Evolutionary conservation across 2,888 invertebrate genomes (phyloP), one percentile per base, ranked within the genome.

Genomic region (Pseudoips prasinana): DNA sequence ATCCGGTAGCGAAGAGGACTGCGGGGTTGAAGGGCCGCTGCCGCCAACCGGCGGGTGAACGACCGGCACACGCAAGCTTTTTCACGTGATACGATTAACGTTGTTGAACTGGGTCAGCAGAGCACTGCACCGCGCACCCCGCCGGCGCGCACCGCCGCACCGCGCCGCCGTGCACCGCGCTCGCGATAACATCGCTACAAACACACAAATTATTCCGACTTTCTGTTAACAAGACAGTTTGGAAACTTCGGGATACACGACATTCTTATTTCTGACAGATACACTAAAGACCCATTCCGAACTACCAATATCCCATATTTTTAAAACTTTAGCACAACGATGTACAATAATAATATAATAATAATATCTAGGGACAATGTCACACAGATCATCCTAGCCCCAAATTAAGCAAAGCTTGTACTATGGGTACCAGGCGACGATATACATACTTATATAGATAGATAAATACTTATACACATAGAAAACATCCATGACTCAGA

Each of bases 71-170:
- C 69, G 79, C 82, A 73, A 82, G 75, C 77, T 73, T 66, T 69
- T 73, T 74, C 77, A 77, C 77, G 79, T 76, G 77, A 73, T 75
- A 67, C 78, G 77, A 79, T 80, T 79, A 76, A 54, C 61, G 55
- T 54, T n/a, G 50, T 51, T 57, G 54, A 83, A 78, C 64, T 83
- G 65, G 83, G 83, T 82, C 80, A 82, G 42, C 72, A 64, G 80
- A 62, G 49, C 75, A 60, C 48, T 58, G 68, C 67, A 68, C 69
- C 69, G 56, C 61, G 35, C 46, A 47, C 49, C 53, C 62, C 46
- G 35, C 39, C 36, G 38, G n/a, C 22, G 36, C 40, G 25, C 33
- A 22, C 28, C 11, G 39, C 39, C 31, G 32, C 33, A 39, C 51
- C 52, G n/a, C n/a, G n/a, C n/a, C n/a, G n/a, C n/a, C n/a, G n/a